Conservation (phyloP, 2,888 invertebrate species). For the Nyleta sp. region DNA sequence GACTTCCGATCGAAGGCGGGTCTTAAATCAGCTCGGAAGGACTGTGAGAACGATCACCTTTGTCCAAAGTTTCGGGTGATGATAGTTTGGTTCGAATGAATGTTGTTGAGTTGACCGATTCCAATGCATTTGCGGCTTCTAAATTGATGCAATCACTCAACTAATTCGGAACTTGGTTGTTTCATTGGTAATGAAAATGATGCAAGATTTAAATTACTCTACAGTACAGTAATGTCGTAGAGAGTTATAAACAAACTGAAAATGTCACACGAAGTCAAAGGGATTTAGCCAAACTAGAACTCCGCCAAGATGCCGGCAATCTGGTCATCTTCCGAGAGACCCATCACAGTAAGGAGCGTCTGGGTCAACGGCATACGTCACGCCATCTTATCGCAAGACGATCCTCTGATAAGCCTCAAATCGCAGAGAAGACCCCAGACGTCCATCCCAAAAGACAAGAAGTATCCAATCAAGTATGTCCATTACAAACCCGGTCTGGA, state of each 20-base stretch:
- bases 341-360: slow-evolving; percentile 84
- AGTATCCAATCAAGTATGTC: slow-evolving; percentile 68
- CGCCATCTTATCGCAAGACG: slow-evolving; percentile 87
- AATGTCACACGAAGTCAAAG: too few relatives aligned
- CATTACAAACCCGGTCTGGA: slow-evolving; percentile 68
- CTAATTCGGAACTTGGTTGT: too few relatives aligned
- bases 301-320: slow-evolving; percentile 81
- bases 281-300: not conserved
- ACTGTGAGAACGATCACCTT: slow-evolving; percentile 16
- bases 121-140: too few relatives aligned
- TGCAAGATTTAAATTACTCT: too few relatives aligned
- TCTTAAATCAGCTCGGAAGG: slow-evolving; percentile 62
- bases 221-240: too few relatives aligned
- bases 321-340: slow-evolving; percentile 85
- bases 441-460: slow-evolving; percentile 67
- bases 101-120: too few relatives aligned
- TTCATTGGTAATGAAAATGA: too few relatives aligned
- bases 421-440: slow-evolving; percentile 69
- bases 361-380: slow-evolving; percentile 90
- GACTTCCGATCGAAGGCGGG: slow-evolving; percentile 71
- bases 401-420: slow-evolving; percentile 81
- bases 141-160: too few relatives aligned
- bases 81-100: not conserved
- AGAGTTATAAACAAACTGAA: too few relatives aligned
- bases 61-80: not conserved